These are phyloP conservation scores for Ahaetulla prasina DNA, from an alignment of 2,113 vertebrate species.

Conservation along the genomic window DNA sequence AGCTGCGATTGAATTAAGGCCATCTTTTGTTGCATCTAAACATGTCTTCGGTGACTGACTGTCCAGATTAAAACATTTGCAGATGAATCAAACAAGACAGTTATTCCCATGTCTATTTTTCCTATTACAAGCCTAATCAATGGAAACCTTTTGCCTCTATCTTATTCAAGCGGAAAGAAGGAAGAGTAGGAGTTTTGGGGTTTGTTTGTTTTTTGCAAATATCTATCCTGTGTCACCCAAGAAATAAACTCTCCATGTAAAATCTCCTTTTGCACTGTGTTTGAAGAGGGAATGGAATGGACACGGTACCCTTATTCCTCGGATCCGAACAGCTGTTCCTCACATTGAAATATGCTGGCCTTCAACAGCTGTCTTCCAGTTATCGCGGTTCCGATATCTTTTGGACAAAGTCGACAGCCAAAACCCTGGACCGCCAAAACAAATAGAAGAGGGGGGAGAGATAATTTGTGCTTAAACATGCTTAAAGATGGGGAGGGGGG, in stretches of 20 bases:
- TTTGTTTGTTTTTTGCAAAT: neutral
- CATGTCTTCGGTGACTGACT: accelerated
- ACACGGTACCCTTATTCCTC: conserved; percentile 2
- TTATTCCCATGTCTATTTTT: neutral
- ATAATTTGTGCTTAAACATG: conserved; percentile 1
- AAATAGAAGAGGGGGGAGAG: conserved; percentile 32
- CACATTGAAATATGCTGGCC: conserved; percentile 50
- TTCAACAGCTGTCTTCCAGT: conserved; percentile 62
- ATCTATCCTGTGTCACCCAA: neutral
- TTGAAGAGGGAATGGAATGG: neutral
- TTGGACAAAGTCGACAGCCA: conserved; percentile 20
- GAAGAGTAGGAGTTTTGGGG: neutral
- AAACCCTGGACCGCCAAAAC: conserved; percentile 63
- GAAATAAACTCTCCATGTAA: conserved; percentile 32
- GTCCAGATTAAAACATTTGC: neutral
- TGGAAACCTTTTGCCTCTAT: neutral
- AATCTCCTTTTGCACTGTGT: conserved; percentile 34
- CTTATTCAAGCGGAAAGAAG: neutral
- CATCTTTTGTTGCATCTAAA: neutral
- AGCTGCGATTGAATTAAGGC: neutral
- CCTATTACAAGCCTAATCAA: neutral
- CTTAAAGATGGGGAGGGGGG: neutral
- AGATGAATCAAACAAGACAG: neutral
- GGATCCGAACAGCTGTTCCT: conserved; percentile 61
- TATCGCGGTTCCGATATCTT: conserved; percentile 57